These are phyloP conservation scores for Triplophysa rosa DNA, from an alignment of 2,113 vertebrate species.

Conservation along the genomic window DNA sequence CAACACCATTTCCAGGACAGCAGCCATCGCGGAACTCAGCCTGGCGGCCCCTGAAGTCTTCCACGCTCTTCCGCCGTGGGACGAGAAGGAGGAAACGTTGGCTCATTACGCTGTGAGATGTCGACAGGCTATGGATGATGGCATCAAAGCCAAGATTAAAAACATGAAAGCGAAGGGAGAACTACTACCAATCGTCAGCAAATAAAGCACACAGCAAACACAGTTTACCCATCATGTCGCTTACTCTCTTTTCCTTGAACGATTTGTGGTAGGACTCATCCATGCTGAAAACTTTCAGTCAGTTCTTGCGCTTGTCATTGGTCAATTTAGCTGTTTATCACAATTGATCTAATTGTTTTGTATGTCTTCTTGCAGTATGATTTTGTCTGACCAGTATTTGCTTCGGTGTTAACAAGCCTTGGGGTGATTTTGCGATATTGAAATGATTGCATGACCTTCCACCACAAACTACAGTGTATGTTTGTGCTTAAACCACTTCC, in stretches of 20 bases:
- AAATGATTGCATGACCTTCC: conserved; percentile 16
- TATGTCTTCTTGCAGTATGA: conserved; percentile 13
- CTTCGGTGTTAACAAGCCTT: not conserved
- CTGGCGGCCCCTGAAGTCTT: conserved; percentile 67
- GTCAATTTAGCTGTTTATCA: not conserved
- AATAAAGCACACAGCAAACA: conserved; percentile 53
- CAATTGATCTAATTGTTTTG: not conserved
- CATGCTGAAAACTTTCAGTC: not conserved
- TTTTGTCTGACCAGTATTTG: conserved; percentile 32
- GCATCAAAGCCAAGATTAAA: conserved; percentile 68
- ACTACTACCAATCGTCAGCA: conserved; percentile 65
- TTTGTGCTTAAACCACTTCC: conserved; percentile 26
- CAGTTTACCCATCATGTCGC: not conserved
- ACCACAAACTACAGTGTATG: conserved; percentile 13
- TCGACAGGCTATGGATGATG: conserved; percentile 69
- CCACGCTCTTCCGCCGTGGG: conserved; percentile 63
- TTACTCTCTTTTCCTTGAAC: not conserved
- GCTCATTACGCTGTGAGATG: conserved; percentile 66
- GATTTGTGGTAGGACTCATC: not conserved
- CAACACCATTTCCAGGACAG: conserved; percentile 69
- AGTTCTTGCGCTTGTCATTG: not conserved
- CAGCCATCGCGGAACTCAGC: conserved; percentile 67
- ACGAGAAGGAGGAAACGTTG: conserved; percentile 70
- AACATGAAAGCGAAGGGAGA: conserved; percentile 67
- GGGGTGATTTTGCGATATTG: not conserved